Base-by-base conservation (phyloP, 2,797 vertebrate genomes). In the Pristis pectinata region DNA sequence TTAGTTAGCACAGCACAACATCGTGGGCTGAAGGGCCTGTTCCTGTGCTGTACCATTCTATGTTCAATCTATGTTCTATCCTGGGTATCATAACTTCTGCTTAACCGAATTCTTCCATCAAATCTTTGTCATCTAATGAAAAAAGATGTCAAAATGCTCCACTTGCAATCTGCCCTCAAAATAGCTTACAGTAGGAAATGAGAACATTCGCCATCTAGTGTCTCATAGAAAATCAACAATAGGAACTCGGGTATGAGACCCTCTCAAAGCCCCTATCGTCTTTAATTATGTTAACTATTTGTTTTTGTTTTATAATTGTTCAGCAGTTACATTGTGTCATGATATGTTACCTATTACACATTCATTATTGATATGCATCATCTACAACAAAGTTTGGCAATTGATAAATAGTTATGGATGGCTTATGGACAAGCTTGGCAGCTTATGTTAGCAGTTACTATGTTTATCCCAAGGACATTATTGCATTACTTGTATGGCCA, bases 401-500 rank as follows among this genome's bases (percentile, higher is more conserved):
- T 34, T 8, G 56, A n/a, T 59, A 56, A 56, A 85, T 85, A 56
- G 82, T 30, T 30, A 67, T 91, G 87, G 61, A 91, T 91, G 59
- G 17, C 59, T 64, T 91, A 41, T 64, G n/a, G 87, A 91, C 59
- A 64, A 41, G 8, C 34, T 91, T 67, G 87, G 87, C 59, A 67
- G 61, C n/a, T 41, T 61, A 64, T 89, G 56, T 64, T 89, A 67
- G 61, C 10, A 41, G 87, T 67, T 64, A 41, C 59, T 67, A 67
- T 67, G n/a, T 41, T 91, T 91, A 91, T 41, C 87, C n/a, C 37
- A 37, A 67, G 61, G n/a, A 19, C 59, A 67, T 91, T 64, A 67
- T 91, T 91, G 19, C n/a, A 67, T 67, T 22, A 91, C n/a, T 91
- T 67, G 37, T 41, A 91, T 91, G 87, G 87, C 37, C n/a, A 67